phyloP scores from a whole-genome alignment of 2,888 invertebrate genomes.

The Tubulanus polymorphus region DNA sequence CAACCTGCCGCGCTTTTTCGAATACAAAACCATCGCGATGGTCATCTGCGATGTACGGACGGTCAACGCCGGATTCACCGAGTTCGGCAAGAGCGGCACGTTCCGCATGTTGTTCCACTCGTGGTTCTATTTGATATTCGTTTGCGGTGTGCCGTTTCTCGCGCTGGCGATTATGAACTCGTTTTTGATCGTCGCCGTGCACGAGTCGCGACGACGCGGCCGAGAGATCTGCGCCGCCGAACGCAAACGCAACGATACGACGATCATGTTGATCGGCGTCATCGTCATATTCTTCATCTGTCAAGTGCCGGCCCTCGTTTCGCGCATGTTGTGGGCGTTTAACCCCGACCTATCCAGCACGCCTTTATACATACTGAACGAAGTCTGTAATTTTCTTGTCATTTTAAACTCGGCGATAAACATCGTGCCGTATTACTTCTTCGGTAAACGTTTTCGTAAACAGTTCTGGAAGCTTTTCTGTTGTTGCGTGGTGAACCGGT shows the following conservation, averaged over 20 bases:
- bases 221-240: slow-evolving; percentile 44
- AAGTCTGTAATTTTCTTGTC: slow-evolving; percentile 49
- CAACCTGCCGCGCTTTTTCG: slow-evolving; percentile 49
- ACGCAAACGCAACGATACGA: slow-evolving; percentile 50
- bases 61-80: slow-evolving; percentile 23
- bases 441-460: slow-evolving; percentile 46
- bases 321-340: slow-evolving; percentile 50
- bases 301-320: slow-evolving; percentile 51
- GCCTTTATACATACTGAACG: slow-evolving; percentile 41
- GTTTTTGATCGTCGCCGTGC: slow-evolving; percentile 48
- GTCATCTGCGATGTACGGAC: slow-evolving; percentile 18
- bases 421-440: slow-evolving; percentile 53
- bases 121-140: slow-evolving; percentile 47
- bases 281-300: slow-evolving; percentile 52
- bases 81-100: slow-evolving; percentile 32
- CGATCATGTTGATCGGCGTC: slow-evolving; percentile 52
- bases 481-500: slow-evolving; percentile 32
- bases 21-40: slow-evolving; percentile 33
- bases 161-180: slow-evolving; percentile 46
- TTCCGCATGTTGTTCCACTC: slow-evolving; percentile 47
- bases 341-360: slow-evolving; percentile 17
- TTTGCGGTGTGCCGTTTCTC: slow-evolving; percentile 50
- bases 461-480: slow-evolving; percentile 49
- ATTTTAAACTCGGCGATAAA: slow-evolving; percentile 52
- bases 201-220: slow-evolving; percentile 39